phyloP scores from a whole-genome alignment of 2,797 vertebrate genomes.

The Chelidonichthys spinosus region DNA sequence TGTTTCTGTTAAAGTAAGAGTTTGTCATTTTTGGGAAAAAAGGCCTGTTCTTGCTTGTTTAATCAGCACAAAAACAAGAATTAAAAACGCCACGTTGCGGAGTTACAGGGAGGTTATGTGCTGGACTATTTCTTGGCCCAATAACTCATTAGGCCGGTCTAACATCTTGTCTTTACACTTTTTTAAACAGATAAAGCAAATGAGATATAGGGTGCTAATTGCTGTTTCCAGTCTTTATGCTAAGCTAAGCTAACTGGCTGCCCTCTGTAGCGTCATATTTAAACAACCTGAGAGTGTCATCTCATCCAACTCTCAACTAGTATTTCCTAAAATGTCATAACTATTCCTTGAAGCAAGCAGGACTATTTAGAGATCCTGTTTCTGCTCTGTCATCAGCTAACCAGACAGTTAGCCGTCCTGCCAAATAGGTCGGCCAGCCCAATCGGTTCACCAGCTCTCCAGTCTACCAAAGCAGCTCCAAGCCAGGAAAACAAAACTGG shows the following conservation, averaged over 20 bases:
- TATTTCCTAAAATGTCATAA: conserved; percentile 3
- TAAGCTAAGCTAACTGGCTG: background rate
- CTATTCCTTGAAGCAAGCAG: conserved; percentile 8
- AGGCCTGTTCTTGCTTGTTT: background rate
- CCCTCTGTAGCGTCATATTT: background rate
- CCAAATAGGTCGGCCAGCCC: conserved; percentile 41
- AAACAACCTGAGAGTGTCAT: background rate
- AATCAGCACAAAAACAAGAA: background rate
- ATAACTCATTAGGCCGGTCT: too few relatives aligned
- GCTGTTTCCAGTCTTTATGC: background rate
- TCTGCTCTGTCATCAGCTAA: conserved; percentile 38
- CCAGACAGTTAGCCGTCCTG: conserved; percentile 16
- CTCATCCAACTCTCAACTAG: background rate
- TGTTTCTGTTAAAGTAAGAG: background rate
- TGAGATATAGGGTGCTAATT: background rate
- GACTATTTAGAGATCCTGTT: conserved; percentile 11
- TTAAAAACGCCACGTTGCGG: background rate
- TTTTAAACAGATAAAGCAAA: background rate
- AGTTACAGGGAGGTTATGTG: background rate
- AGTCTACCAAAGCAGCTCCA: conserved; percentile 22
- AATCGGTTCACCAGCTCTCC: conserved; percentile 12
- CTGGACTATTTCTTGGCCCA: background rate
- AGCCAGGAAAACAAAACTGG: conserved; percentile 55
- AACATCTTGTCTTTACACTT: background rate
- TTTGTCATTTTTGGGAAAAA: background rate